Conservation (phyloP, 2,888 invertebrate species). For the Meloe dianella region DNA sequence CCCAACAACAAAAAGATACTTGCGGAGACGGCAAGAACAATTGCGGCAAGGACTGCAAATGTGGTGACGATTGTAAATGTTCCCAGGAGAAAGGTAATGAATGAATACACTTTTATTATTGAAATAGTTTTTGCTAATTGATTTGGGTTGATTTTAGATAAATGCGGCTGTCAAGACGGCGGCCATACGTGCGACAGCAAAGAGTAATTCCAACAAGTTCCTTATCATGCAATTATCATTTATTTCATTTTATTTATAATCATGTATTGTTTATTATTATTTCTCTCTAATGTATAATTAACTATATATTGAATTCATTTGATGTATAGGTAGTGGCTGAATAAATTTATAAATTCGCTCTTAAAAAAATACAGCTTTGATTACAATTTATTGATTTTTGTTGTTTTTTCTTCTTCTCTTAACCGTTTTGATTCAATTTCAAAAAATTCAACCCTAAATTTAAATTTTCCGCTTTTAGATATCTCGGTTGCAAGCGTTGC, state of each 20-base stretch:
- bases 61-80: conserved; percentile 66
- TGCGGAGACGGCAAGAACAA: conserved; percentile 63
- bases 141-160: conserved; percentile 15
- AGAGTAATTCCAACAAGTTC: conserved; percentile 16
- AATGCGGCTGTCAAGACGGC: conserved; percentile 23
- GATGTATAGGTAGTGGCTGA: too few relatives aligned
- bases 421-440: too few relatives aligned
- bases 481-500: too few relatives aligned
- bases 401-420: too few relatives aligned
- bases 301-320: too few relatives aligned
- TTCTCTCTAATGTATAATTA: too few relatives aligned
- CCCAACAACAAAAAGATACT: conserved; percentile 61
- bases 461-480: too few relatives aligned
- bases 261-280: too few relatives aligned
- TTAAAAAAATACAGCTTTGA: too few relatives aligned
- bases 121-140: neutral
- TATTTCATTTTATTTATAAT: neutral
- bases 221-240: conserved; percentile 10
- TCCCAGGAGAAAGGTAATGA: conserved; percentile 50
- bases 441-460: too few relatives aligned
- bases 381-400: too few relatives aligned
- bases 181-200: conserved; percentile 19
- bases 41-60: conserved; percentile 65
- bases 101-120: conserved; percentile 19
- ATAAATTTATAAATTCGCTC: neutral